These are phyloP conservation scores for Otus sunia DNA, from an alignment of 2,113 vertebrate genomes.

Conservation along the genomic window DNA sequence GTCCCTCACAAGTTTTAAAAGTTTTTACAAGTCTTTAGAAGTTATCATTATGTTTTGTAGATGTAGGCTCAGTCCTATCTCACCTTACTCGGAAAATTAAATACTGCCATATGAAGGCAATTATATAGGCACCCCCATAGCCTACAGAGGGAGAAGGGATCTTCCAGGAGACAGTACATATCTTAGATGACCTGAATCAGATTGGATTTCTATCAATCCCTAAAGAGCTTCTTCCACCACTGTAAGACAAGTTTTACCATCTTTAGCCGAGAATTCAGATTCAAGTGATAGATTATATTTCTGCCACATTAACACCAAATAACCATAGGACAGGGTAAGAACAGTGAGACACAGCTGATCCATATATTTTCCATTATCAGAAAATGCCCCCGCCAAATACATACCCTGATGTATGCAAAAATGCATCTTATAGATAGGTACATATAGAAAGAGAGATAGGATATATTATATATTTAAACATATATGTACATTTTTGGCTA, in stretches of 20 bases:
- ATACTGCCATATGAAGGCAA: not conserved
- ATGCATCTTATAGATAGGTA: not conserved
- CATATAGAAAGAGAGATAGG: not conserved
- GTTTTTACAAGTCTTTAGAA: not conserved
- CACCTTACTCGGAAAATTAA: not conserved
- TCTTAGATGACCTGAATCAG: not conserved
- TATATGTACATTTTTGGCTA: not conserved
- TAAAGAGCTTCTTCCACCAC: not conserved
- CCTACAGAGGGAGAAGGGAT: not conserved
- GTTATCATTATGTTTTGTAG: not conserved
- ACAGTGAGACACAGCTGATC: not conserved
- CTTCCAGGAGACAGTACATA: not conserved
- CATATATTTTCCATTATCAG: not conserved
- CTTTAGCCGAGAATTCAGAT: not conserved
- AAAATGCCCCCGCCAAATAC: not conserved
- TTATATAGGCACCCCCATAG: not conserved
- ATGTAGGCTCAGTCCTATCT: not conserved
- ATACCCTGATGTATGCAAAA: not conserved
- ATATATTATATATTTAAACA: not conserved
- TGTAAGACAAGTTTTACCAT: not conserved
- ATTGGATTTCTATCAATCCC: not conserved
- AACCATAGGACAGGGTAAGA: not conserved
- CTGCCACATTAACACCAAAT: not conserved
- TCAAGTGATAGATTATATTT: not conserved
- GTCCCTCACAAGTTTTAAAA: not conserved